A percentile compares a stretch with the other conserved stretches of the same genome.
phyloP scores from a whole-genome alignment of 2,113 vertebrate genomes.

The Lampris incognitus region DNA sequence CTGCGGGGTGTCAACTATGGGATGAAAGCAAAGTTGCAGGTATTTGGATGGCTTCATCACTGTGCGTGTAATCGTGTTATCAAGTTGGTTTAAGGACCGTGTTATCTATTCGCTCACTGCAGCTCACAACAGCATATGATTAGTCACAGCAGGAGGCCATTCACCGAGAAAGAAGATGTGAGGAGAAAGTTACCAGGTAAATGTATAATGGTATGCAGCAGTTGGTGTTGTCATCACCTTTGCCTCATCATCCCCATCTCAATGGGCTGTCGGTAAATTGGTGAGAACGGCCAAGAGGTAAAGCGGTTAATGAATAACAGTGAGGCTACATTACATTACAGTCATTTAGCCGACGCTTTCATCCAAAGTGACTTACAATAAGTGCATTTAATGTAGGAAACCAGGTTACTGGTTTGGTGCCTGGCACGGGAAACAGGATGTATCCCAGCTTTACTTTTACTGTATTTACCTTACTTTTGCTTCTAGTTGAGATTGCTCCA shows the following conservation, averaged over 20 bases:
- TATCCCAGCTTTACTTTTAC: background rate
- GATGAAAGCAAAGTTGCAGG: constrained; percentile 28
- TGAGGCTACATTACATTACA: background rate
- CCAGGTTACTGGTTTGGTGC: constrained; percentile 16
- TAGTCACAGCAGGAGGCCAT: constrained; percentile 23
- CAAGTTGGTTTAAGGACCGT: constrained; percentile 65
- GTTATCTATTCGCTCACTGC: constrained; percentile 56
- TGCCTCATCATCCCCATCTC: background rate
- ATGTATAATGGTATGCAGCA: constrained; percentile 4
- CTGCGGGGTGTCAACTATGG: constrained; percentile 4
- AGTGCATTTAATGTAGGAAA: too few relatives aligned
- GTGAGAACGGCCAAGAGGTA: constrained; percentile 1
- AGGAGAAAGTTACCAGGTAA: background rate
- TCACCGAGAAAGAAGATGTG: constrained; percentile 24
- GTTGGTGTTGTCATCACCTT: constrained; percentile 20
- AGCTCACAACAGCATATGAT: constrained; percentile 35
- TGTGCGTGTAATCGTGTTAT: constrained; percentile 52
- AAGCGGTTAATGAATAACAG: constrained; percentile 1
- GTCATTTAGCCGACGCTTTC: too few relatives aligned
- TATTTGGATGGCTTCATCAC: constrained; percentile 32
- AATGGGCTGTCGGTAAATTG: constrained; percentile 22
- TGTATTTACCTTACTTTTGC: constrained; percentile 17
- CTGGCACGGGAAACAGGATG: background rate
- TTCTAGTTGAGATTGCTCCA: constrained; percentile 11
- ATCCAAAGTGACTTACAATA: too few relatives aligned